These are phyloP conservation scores for Drosophila koepferae DNA, from an alignment of 2,888 invertebrate species.

Conservation along the genomic window DNA sequence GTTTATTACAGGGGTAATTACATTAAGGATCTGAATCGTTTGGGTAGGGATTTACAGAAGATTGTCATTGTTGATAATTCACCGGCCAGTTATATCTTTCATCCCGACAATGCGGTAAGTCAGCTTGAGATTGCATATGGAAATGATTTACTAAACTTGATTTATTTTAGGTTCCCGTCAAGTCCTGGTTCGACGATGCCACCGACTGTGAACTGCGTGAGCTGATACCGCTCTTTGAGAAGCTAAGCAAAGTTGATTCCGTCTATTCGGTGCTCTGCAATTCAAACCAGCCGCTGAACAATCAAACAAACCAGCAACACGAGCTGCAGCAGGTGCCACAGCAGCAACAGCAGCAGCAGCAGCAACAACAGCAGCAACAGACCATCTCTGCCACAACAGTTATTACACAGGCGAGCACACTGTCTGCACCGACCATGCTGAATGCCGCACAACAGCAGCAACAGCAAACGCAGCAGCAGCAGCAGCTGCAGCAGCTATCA, in stretches of 20 bases:
- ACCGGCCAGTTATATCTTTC: conserved; percentile 99
- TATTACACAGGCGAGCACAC: conserved; percentile 83
- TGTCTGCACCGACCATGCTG: conserved; percentile 82
- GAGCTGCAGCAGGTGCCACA: conserved; percentile 68
- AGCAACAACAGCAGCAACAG: conserved; percentile 80
- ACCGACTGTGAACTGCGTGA: conserved; percentile 98
- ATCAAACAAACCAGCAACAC: conserved; percentile 77
- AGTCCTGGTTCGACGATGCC: conserved; percentile 99
- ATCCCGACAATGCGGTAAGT: conserved; percentile 99
- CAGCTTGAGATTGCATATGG: rapidly evolving
- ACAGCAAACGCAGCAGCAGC: conserved; percentile 52
- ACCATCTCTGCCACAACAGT: conserved; percentile 84
- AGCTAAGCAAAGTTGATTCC: conserved; percentile 97
- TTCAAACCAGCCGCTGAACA: conserved; percentile 92
- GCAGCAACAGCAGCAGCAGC: conserved; percentile 69
- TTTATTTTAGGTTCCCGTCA: conserved; percentile 95
- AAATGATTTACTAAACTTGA: not conserved
- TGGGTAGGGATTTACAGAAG: conserved; percentile 97
- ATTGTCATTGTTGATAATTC: conserved; percentile 99
- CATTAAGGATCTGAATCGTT: conserved; percentile 99
- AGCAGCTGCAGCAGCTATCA: conserved; percentile 56
- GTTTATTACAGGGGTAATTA: conserved; percentile 99
- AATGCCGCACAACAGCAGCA: conserved; percentile 60
- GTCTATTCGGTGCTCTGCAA: conserved; percentile 97
- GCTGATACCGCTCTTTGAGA: conserved; percentile 99